Percentiles rank a stretch among this genome's conserved stretches.
Conservation (phyloP, 1,140 invertebrate genomes). For the Orius laevigatus region DNA sequence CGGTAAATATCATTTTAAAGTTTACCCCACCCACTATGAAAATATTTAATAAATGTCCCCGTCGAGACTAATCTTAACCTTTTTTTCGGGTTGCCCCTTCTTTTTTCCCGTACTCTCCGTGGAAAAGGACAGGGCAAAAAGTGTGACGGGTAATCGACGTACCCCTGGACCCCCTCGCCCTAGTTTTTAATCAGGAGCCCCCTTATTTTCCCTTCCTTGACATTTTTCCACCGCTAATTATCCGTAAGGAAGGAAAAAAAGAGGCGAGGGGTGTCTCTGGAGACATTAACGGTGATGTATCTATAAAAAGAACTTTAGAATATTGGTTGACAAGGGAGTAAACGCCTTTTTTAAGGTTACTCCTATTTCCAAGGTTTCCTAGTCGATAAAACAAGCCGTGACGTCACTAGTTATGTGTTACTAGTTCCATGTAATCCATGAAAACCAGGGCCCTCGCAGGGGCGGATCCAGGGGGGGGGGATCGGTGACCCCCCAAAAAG, state of each 20-base stretch:
- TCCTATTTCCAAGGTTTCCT: too few relatives aligned
- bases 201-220: slow-evolving; percentile 20
- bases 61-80: slow-evolving; percentile 23
- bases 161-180: background rate
- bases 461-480: too few relatives aligned
- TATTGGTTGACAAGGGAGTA: too few relatives aligned
- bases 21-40: slow-evolving; percentile 7
- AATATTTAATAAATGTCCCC: slow-evolving; percentile 21
- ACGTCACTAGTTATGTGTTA: too few relatives aligned
- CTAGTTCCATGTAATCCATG: too few relatives aligned
- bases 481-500: too few relatives aligned
- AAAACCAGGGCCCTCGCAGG: too few relatives aligned
- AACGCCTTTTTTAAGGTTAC: too few relatives aligned
- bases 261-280: too few relatives aligned
- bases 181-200: slow-evolving; percentile 17
- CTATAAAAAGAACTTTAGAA: too few relatives aligned
- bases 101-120: slow-evolving; percentile 4
- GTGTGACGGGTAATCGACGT: slow-evolving; percentile 15
- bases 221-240: slow-evolving; percentile 19
- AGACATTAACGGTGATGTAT: too few relatives aligned
- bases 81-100: slow-evolving; percentile 14
- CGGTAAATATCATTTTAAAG: slow-evolving; percentile 17
- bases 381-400: too few relatives aligned
- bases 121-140: slow-evolving; percentile 18
- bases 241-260: background rate